Evolutionary conservation across 2,797 vertebrate species (phyloP).

Genomic region (Chrosomus eos): DNA sequence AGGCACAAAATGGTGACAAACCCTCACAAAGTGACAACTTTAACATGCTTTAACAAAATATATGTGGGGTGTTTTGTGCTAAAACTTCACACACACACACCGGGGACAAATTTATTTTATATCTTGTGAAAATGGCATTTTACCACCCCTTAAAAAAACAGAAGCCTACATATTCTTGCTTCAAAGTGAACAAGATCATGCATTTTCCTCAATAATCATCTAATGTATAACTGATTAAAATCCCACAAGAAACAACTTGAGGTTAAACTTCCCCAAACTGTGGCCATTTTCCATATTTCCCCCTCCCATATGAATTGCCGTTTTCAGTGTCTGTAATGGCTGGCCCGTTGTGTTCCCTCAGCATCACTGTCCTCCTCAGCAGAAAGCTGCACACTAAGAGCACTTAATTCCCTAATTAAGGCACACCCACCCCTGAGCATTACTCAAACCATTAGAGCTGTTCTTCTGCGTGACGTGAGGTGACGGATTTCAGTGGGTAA

Average conservation of each 20-base stretch:
- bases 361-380: constrained; percentile 48
- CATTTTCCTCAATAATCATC: not conserved
- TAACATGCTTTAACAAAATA: too few species aligned
- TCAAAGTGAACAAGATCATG: not conserved
- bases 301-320: constrained; percentile 9
- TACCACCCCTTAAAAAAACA: too few species aligned
- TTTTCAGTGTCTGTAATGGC: constrained; percentile 29
- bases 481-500: constrained; percentile 30
- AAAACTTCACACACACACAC: too few species aligned
- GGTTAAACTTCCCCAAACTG: not conserved
- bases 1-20: too few species aligned
- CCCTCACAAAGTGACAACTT: too few species aligned
- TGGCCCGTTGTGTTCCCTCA: constrained; percentile 38
- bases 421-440: constrained; percentile 37
- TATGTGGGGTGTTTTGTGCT: too few species aligned
- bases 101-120: too few species aligned
- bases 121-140: too few species aligned
- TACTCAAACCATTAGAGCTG: constrained; percentile 54
- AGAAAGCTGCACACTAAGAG: constrained; percentile 34
- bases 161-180: not conserved
- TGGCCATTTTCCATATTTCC: not conserved
- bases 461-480: constrained; percentile 30
- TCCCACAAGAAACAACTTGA: not conserved
- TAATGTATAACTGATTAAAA: not conserved
- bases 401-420: constrained; percentile 56